Evolutionary conservation across 1,140 invertebrate species (phyloP), one percentile per base, ranked within the genome.

Genomic region (Drosophila dunni): DNA sequence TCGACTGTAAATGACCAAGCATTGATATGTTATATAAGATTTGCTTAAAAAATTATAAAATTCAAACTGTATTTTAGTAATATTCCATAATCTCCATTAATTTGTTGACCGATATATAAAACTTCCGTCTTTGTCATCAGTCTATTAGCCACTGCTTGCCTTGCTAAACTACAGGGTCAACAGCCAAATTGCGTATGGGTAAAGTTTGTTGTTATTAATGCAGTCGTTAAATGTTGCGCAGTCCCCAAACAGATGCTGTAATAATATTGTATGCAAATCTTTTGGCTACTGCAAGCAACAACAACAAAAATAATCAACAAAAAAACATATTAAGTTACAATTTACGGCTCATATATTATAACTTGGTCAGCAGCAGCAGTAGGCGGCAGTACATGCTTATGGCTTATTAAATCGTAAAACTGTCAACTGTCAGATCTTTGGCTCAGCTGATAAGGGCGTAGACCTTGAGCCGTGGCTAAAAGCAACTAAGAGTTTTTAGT

Each of bases 341-440:
- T 88, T 88, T 88, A 88, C 83, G 83, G 74, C 63, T 88, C 84
- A 88, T 88, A 89, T 88, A 88, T 88, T 84, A 88, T 89, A 89
- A 79, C 61, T 79, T 78, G 78, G 68, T 36, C 80, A 75, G 62
- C 65, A 34, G 45, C 33, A 36, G 15, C 46, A 6, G 24, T 29
- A 24, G 48, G 50, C 64, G 64, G 56, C 50, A 40, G 62, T 72
- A 71, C 24, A 29, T 4, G 24, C 72, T 53, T 75, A 56, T 60
- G 79, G 76, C 84, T 80, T 88, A 88, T 83, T 88, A 79, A 80
- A 71, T 88, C 83, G 84, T 88, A 74, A 88, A 86, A 89, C 50
- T 72, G 62, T 50, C 53, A 24, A 68, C 42, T 70, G 78, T 79
- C 72, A 62, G 65, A 81, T 85, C 81, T 51, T 46, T 50, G 20